A percentile compares a stretch with the other conserved stretches of the same genome.
These are phyloP conservation scores for Uromys caudimaculatus DNA, from an alignment of 2,797 vertebrate species.

Conservation along the genomic window DNA sequence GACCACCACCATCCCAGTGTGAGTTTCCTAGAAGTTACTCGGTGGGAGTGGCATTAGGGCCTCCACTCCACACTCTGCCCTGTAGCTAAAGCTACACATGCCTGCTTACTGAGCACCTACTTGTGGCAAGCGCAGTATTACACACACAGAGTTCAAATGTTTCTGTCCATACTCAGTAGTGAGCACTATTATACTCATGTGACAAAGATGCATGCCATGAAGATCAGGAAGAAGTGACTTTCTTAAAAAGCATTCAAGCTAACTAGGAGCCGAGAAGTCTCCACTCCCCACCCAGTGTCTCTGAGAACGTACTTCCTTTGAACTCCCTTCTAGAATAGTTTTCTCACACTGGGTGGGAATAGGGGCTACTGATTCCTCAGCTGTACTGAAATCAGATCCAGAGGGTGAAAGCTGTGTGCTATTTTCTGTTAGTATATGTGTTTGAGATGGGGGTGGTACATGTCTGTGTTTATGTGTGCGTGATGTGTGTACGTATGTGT, in stretches of 20 bases:
- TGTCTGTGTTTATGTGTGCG: background rate
- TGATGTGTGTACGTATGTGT: background rate
- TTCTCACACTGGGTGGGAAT: background rate
- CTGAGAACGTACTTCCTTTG: background rate
- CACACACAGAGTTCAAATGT: background rate
- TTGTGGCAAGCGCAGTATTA: background rate
- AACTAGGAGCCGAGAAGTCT: background rate
- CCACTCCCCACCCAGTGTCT: background rate
- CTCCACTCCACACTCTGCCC: background rate
- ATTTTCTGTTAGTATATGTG: background rate
- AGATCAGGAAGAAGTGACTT: conserved; percentile 5
- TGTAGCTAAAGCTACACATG: background rate
- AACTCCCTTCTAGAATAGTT: background rate
- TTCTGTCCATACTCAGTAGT: background rate
- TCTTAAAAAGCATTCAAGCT: background rate
- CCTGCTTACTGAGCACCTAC: background rate
- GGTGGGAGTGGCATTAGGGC: too few species aligned
- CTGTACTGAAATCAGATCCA: background rate
- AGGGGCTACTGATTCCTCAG: background rate
- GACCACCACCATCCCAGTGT: background rate
- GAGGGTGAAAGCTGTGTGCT: background rate
- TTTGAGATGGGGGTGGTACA: background rate
- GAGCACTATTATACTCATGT: background rate
- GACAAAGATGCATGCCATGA: background rate
- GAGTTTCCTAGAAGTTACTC: background rate